These are phyloP conservation scores for Acrocera orbiculus DNA, from an alignment of 2,888 invertebrate species.

Conservation along the genomic window DNA sequence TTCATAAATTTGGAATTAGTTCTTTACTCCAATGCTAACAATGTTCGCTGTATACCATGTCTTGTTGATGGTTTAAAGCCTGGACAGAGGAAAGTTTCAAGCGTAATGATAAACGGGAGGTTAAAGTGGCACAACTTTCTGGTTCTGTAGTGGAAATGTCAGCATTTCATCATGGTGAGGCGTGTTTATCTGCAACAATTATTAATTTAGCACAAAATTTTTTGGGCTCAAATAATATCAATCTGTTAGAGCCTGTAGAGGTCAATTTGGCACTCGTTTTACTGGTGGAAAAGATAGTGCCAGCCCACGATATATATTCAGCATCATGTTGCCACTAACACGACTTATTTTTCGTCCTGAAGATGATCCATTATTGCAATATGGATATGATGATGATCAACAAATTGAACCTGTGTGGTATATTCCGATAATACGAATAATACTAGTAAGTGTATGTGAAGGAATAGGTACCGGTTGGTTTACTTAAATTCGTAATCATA, in stretches of 20 bases:
- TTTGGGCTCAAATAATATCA: conserved; percentile 96
- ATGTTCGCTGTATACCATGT: conserved; percentile 52
- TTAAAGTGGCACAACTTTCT: conserved; percentile 94
- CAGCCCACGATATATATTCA: conserved; percentile 96
- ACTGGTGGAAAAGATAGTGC: conserved; percentile 94
- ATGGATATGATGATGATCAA: conserved; percentile 86
- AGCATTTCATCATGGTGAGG: conserved; percentile 97
- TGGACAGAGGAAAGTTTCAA: conserved; percentile 91
- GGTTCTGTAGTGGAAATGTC: conserved; percentile 96
- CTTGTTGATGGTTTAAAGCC: conserved; percentile 85
- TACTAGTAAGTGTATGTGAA: conserved; percentile 92
- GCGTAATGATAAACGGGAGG: conserved; percentile 85
- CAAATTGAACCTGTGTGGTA: conserved; percentile 92
- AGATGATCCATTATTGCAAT: conserved; percentile 74
- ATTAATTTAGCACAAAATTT: conserved; percentile 95
- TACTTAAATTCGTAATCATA: conserved; percentile 91
- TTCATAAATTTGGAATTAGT: conserved; percentile 93
- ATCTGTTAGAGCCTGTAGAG: conserved; percentile 82
- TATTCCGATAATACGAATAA: conserved; percentile 88
- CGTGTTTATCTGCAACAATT: conserved; percentile 84
- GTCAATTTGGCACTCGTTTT: conserved; percentile 90
- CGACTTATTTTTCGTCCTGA: conserved; percentile 70
- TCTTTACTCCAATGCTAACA: conserved; percentile 89
- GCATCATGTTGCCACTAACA: conserved; percentile 67
- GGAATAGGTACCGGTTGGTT: conserved; percentile 99